A percentile compares a stretch with the other conserved stretches of the same genome.
Conservation (phyloP, 2,797 vertebrate species). For the Cheracebus regulus region DNA sequence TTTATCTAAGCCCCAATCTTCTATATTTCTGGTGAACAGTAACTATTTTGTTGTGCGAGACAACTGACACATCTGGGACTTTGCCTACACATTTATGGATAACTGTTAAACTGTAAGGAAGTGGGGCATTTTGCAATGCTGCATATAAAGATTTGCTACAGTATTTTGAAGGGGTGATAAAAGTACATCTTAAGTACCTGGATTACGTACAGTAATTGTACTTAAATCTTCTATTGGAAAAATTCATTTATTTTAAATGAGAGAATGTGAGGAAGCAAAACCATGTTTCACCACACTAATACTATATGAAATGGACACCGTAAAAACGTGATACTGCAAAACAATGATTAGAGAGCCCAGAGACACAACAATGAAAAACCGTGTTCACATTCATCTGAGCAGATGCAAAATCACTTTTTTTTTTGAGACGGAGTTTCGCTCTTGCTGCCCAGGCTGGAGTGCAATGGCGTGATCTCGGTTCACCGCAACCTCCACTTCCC, state of each 20-base stretch:
- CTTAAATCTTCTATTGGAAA: slow-evolving; percentile 21
- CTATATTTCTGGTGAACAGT: neutral
- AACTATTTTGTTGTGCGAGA: neutral
- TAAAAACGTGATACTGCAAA: slow-evolving; percentile 38
- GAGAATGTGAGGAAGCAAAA: slow-evolving; percentile 27
- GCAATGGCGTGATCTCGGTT: too few species aligned
- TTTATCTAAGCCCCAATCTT: neutral
- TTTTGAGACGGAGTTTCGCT: too few species aligned
- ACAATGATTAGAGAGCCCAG: neutral
- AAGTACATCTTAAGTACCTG: neutral
- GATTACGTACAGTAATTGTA: neutral
- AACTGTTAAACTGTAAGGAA: slow-evolving; percentile 10
- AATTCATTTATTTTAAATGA: neutral
- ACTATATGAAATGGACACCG: neutral
- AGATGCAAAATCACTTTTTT: neutral
- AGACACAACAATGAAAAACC: neutral
- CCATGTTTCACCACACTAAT: neutral
- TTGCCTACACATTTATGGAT: neutral
- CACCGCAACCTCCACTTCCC: too few species aligned
- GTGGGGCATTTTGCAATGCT: neutral
- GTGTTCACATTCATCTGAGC: neutral
- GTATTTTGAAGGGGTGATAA: slow-evolving; percentile 2
- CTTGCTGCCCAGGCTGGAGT: too few species aligned
- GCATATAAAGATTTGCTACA: neutral
- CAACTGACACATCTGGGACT: neutral